phyloP scores from a whole-genome alignment of 2,888 invertebrate species.

The Anthophora plumipes region DNA sequence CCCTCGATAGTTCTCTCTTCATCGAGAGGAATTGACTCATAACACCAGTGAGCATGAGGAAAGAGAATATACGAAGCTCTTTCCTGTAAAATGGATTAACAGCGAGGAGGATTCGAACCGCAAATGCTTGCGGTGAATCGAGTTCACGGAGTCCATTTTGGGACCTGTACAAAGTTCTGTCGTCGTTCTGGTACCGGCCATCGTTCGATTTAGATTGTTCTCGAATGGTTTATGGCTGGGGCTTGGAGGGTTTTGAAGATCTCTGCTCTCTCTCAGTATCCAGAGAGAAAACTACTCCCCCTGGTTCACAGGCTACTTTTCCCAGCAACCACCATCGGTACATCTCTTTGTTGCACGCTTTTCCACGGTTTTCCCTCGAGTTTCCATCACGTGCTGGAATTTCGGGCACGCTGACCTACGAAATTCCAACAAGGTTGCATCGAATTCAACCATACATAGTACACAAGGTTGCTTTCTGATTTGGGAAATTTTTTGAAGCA shows the following conservation, averaged over 20 bases:
- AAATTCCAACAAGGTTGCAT: not conserved
- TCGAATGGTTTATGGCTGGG: slow-evolving; percentile 24
- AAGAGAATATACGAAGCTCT: not conserved
- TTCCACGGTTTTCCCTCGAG: slow-evolving; percentile 19
- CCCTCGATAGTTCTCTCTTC: not conserved
- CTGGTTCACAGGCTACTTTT: not conserved
- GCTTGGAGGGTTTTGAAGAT: slow-evolving; percentile 10
- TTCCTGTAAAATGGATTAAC: slow-evolving; percentile 26
- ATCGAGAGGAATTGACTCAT: slow-evolving; percentile 11
- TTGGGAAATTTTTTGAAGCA: not conserved
- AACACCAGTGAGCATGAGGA: not conserved
- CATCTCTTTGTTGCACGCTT: not conserved
- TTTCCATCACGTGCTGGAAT: slow-evolving; percentile 21
- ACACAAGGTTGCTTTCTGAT: not conserved
- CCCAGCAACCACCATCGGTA: not conserved
- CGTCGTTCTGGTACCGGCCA: slow-evolving; percentile 7
- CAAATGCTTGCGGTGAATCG: slow-evolving; percentile 44
- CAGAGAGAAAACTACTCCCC: too few relatives aligned
- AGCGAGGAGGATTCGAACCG: slow-evolving; percentile 10
- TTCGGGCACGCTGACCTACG: slow-evolving; percentile 11
- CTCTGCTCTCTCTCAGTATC: not conserved
- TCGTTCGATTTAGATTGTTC: slow-evolving; percentile 36
- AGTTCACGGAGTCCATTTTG: slow-evolving; percentile 45
- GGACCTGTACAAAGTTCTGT: slow-evolving; percentile 37
- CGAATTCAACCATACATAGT: not conserved